These are phyloP conservation scores for Dallia pectoralis DNA, from an alignment of 2,797 vertebrate genomes.

Conservation along the genomic window DNA sequence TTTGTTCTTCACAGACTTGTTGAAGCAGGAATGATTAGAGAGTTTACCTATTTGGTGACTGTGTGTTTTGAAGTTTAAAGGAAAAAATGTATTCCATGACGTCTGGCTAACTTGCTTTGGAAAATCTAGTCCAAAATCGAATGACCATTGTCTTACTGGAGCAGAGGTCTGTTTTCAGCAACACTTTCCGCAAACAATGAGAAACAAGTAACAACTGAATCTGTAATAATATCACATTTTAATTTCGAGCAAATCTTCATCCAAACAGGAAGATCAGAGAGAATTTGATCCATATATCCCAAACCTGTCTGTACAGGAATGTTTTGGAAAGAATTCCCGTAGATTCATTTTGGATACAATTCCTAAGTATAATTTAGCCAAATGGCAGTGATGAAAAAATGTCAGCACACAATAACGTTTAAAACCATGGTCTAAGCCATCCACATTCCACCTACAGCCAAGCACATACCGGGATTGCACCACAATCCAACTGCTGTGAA, in stretches of 20 bases:
- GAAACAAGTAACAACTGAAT: not conserved
- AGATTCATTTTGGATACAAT: not conserved
- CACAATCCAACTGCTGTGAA: constrained; percentile 5
- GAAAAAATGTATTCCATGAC: not conserved
- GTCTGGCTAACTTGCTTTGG: not conserved
- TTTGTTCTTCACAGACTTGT: constrained; percentile 37
- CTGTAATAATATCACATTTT: not conserved
- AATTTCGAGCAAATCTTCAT: not conserved
- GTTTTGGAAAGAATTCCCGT: not conserved
- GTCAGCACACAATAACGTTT: not conserved
- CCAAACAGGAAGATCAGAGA: not conserved
- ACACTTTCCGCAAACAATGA: not conserved
- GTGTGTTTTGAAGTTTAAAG: not conserved
- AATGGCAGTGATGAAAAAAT: constrained; percentile 8
- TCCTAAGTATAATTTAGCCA: no score
- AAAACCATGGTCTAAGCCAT: not conserved
- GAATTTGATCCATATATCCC: not conserved
- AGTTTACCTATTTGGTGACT: not conserved
- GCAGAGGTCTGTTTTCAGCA: not conserved
- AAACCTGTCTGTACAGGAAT: not conserved
- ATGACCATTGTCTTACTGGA: not conserved
- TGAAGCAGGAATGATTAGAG: constrained; percentile 23
- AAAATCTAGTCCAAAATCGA: no score
- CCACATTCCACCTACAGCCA: not conserved
- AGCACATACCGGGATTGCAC: constrained; percentile 4